A percentile compares a stretch with the other conserved stretches of the same genome.
These are phyloP conservation scores for Drosophila suzukii DNA, from an alignment of 1,140 invertebrate species.

Conservation along the genomic window DNA sequence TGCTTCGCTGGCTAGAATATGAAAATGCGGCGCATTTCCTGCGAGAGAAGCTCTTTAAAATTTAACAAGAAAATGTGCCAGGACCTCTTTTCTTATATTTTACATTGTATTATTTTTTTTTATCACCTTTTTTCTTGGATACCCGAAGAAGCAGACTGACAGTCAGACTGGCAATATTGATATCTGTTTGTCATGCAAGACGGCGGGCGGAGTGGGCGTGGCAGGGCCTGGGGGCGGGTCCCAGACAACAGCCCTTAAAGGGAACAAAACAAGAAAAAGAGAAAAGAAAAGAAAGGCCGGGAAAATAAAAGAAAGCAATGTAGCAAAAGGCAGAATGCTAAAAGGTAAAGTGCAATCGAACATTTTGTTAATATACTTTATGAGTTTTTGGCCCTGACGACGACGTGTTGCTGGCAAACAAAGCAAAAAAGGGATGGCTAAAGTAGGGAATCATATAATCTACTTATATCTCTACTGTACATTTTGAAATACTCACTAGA, in stretches of 20 bases:
- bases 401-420: conserved; percentile 60
- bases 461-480: not conserved
- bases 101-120: conserved; percentile 14
- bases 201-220: conserved; percentile 5
- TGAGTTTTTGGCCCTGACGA: conserved; percentile 59
- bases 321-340: conserved; percentile 35
- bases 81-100: conserved; percentile 14
- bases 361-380: conserved; percentile 78
- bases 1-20: conserved; percentile 13
- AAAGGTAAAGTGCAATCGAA: conserved; percentile 77
- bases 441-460: conserved; percentile 4
- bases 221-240: not conserved
- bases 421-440: not conserved
- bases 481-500: not conserved
- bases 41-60: conserved; percentile 28
- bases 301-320: conserved; percentile 15
- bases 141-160: conserved; percentile 20
- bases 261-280: conserved; percentile 9
- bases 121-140: not conserved
- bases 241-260: conserved; percentile 8
- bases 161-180: conserved; percentile 50
- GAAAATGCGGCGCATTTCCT: conserved; percentile 6
- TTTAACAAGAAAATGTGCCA: conserved; percentile 30
- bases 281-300: conserved; percentile 10
- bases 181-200: conserved; percentile 63